Base-by-base conservation (phyloP, 1,140 invertebrate species). In the Papilio glaucus region DNA sequence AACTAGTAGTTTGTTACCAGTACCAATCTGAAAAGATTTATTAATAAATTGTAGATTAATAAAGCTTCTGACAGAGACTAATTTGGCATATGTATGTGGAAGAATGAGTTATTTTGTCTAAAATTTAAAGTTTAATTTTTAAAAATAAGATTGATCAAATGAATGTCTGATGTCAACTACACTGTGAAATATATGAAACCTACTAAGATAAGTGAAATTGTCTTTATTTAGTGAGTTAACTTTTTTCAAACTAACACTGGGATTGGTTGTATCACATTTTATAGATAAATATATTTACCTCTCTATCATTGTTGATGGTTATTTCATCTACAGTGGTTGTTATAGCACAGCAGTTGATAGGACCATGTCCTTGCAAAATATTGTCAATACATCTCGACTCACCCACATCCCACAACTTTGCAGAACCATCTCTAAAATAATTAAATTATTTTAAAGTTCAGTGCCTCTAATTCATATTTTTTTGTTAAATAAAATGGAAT, bases 341-440 rank as follows among this genome's bases (percentile, higher is more conserved):
- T 63, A 93, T 68, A 62, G 83, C 80, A 81, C 91, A 93, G 77
- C 90, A 93, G 71, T 93, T 93, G 9, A 93, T 92, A 60, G 84
- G 77, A 4, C 88, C 87, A 73, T 90, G 74, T 78, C 87, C 83
- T 90, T 93, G 63, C 83, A 89, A 60, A 94, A 93, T 67, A 91
- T 95, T 77, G 77, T 74, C 93, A 15, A 96, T 79, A 76, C 95
- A 95, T 24, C 84, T 85, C 38, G 94, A 93, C 86, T 95, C 85
- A 41, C 95, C 95, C 87, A 95, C 95, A 92, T 96, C 95, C 96
- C 96, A 97, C 21, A 96, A 85, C 80, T 94, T 95, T 13, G 94
- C 95, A 67, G 94, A 94, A 33, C 96, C 96, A 94, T 97, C 96
- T 80, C 95, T 94, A 69, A 60, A 88, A 92, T 79, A 62, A 68